Base-by-base conservation (phyloP, 2,888 invertebrate species). In the Chymomyza caudatula region DNA sequence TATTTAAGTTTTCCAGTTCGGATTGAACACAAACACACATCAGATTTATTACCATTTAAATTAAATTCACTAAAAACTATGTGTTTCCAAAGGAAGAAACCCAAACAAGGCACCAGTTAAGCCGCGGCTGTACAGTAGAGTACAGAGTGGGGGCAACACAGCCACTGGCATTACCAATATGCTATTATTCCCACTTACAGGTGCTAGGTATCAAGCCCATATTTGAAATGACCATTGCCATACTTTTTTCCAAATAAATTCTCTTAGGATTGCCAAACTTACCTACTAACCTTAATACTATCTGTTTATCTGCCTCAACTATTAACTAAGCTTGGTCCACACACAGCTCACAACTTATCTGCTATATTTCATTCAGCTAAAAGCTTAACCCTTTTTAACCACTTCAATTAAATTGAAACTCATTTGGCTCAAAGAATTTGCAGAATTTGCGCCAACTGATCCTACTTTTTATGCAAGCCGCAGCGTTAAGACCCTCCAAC, bases 401-500 rank as follows among this genome's bases (percentile, higher is more conserved):
- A 67, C 79, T 81, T 76, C 76, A 80, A 77, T 81, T 80, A 74
- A 70, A 76, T 79, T 69, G 51, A 79, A 74, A 69, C 74, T 74
- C 70, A 74, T 81, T 78, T 74, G 76, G 63, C 64, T 63, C 60
- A 51, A 51, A n/a, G n/a, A n/a, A 51, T 11, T 51, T 51, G 51
- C 51, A 22, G 51, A 6, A 17, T 51, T 8, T 51, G 51, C 51
- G 20, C 19, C 51, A 20, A 51, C 13, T 15, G 51, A 51, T 20
- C 51, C 20, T 20, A 20, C 20, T 51, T 51, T 51, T 20, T 17
- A 51, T 51, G 51, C 17, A 47, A 17, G 44, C 44, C 5, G 15
- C 44, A 20, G 29, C 51, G 20, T 20, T 19, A 51, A 51, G 20
- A 51, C 20, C 51, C 51, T 51, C 51, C 8, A 37, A 51, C 51